Evolutionary conservation across 2,888 invertebrate species (phyloP), one percentile per base, ranked within the genome.

Genomic region (Ophion slaviceki): DNA sequence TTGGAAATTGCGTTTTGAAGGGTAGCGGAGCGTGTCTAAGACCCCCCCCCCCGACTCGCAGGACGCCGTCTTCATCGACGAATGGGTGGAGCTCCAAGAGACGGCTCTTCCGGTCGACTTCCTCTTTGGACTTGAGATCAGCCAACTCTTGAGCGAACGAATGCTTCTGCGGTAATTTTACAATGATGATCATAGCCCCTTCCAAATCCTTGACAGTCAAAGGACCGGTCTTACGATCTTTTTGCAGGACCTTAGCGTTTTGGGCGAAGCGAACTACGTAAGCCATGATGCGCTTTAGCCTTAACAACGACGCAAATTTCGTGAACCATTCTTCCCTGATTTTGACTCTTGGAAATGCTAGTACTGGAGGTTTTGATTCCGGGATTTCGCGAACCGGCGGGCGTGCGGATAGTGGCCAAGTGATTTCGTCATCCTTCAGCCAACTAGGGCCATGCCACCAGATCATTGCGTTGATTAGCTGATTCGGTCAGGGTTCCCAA

Each of bases 401-500:
- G 61, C 45, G 59, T 80, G 10, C 32, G 7, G 74, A 40, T 17
- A 66, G 57, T 45, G 83, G 86, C 83, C 86, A 86, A 28, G 40
- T 20, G 7, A 47, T 11, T 62, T 80, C 61, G 28, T 40, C 20
- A 11, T 74, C 32, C 10, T 28, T 11, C 11, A 81, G 81, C 76
- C 75, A 68, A 8, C 66, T 36, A 11, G 68, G 81, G 7, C 68
- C 81, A 14, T 45, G 20, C 74, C 74, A 76, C 81, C 72, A 81
- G n/a, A 70, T n/a, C 0, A 45, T 45, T 10, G 70, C 24, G 53
- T 76, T 40, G 24, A 20, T 76, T 67, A 70, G 36, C 40, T 70
- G 24, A 24, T 24, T 24, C 24, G 24, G 24, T 24, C 24, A 24
- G 24, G 24, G 24, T 24, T 24, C 0, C 24, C 24, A 24, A 24